Conservation (phyloP, 2,113 vertebrate species). For the Sigmodon hispidus region DNA sequence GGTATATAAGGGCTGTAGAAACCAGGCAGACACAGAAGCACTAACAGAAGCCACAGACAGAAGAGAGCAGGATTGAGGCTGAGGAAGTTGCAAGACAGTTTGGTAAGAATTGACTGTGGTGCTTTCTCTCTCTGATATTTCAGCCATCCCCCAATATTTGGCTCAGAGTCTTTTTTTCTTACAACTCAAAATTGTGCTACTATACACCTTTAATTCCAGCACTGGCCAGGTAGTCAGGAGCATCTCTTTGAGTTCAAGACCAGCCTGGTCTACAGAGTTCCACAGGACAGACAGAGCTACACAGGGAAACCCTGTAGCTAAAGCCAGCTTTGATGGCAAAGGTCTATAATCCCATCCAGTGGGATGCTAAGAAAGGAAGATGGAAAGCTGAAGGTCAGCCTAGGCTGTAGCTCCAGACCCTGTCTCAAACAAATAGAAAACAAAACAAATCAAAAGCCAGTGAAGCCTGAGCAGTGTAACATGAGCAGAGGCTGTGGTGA, state of each 20-base stretch:
- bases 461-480: neutral
- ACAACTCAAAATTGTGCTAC: too few species aligned
- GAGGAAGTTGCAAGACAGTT: too few species aligned
- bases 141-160: too few species aligned
- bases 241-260: neutral
- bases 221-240: neutral
- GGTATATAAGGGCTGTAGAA: too few species aligned
- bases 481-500: fast-evolving
- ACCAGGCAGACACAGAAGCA: too few species aligned
- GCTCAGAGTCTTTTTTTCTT: too few species aligned
- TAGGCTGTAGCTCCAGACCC: neutral
- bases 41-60: too few species aligned
- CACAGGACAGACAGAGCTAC: neutral
- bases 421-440: neutral
- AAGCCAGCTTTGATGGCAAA: neutral
- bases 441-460: neutral
- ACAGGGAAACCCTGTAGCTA: neutral
- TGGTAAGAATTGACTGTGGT: too few species aligned
- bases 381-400: neutral
- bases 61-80: too few species aligned
- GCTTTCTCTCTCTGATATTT: too few species aligned
- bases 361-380: neutral
- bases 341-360: neutral
- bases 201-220: neutral
- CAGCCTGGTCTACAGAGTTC: neutral